Percentiles rank a stretch among this genome's conserved stretches.
These are phyloP conservation scores for Ectemnius lituratus DNA, from an alignment of 2,888 invertebrate genomes.

Conservation along the genomic window DNA sequence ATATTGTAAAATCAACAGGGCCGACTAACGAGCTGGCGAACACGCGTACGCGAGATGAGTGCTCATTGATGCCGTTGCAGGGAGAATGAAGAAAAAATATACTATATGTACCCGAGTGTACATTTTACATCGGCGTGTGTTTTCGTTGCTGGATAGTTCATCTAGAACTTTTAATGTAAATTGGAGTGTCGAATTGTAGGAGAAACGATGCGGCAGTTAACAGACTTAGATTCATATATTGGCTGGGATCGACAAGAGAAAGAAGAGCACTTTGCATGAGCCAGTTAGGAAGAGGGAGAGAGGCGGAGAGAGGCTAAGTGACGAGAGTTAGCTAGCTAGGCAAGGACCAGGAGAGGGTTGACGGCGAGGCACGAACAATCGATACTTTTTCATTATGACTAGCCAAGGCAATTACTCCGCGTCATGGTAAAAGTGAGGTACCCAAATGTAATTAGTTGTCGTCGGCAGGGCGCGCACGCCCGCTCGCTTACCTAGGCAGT, in stretches of 20 bases:
- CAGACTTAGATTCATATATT: conserved; percentile 26
- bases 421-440: conserved; percentile 61
- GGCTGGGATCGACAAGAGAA: conserved; percentile 10
- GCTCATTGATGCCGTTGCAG: too few species aligned
- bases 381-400: conserved; percentile 63
- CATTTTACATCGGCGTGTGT: too few species aligned
- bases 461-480: conserved; percentile 46
- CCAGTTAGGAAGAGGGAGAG: not conserved
- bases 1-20: too few species aligned
- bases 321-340: not conserved
- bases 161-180: conserved; percentile 6
- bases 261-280: not conserved
- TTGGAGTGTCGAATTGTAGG: not conserved
- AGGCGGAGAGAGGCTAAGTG: conserved; percentile 4
- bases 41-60: too few species aligned
- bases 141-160: too few species aligned
- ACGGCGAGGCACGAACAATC: conserved; percentile 48
- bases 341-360: conserved; percentile 5
- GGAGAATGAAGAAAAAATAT: too few species aligned
- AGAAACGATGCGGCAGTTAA: conserved; percentile 1
- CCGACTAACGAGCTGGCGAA: too few species aligned
- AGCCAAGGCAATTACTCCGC: conserved; percentile 60
- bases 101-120: too few species aligned
- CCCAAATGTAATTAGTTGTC: conserved; percentile 68
- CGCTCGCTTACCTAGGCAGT: conserved; percentile 56